These are phyloP conservation scores for Onthophagus taurus DNA, from an alignment of 1,140 invertebrate genomes.

Conservation along the genomic window DNA sequence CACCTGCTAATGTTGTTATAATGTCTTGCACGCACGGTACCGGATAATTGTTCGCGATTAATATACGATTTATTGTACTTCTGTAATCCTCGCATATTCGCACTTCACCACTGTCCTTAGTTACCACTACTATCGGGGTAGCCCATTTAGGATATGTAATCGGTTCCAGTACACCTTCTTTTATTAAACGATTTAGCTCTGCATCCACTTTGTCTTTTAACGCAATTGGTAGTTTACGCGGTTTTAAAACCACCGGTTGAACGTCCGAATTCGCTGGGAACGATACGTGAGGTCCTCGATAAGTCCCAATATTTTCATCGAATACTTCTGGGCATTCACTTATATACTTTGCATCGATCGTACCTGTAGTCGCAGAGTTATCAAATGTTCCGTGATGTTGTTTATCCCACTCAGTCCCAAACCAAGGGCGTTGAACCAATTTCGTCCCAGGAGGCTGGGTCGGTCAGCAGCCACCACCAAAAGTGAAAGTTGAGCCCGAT, in stretches of 20 bases:
- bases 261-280: not conserved
- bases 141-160: conserved; percentile 2
- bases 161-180: conserved; percentile 6
- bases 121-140: conserved; percentile 7
- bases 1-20: not conserved
- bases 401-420: no score
- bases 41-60: not conserved
- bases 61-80: conserved; percentile 3
- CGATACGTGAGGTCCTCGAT: not conserved
- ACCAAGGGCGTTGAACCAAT: no score
- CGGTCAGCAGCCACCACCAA: no score
- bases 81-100: conserved; percentile 8
- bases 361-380: no score
- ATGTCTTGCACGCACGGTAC: conserved; percentile 4
- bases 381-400: no score
- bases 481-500: no score
- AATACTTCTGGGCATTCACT: not conserved
- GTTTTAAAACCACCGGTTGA: not conserved
- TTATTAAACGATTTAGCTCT: not conserved
- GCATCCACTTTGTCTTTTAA: conserved; percentile 5
- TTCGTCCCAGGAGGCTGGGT: no score
- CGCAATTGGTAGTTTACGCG: conserved; percentile 9
- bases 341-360: no score
- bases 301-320: not conserved
- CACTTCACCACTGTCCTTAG: not conserved